phyloP scores from a whole-genome alignment of 23 tunicate genomes.

The Trididemnum miniatum region DNA sequence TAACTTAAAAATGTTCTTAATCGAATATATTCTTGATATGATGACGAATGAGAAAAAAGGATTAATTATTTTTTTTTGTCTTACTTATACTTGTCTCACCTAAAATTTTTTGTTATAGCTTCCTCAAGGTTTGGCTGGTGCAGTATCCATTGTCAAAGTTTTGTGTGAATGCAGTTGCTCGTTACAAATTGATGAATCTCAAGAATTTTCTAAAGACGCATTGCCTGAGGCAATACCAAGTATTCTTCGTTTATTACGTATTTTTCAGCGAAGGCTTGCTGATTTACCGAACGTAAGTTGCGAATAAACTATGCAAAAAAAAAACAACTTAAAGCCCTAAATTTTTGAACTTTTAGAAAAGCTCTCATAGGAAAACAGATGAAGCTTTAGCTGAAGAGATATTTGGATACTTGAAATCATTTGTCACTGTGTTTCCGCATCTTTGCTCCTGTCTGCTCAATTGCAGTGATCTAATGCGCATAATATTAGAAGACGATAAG shows the following conservation, averaged over 20 bases:
- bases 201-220: constrained; percentile 56
- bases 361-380: constrained; percentile 23
- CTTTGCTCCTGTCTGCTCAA: constrained; percentile 40
- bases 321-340: too few relatives aligned
- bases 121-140: constrained; percentile 50
- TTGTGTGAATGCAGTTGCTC: constrained; percentile 51
- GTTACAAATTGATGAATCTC: constrained; percentile 41
- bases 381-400: constrained; percentile 48
- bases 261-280: constrained; percentile 46
- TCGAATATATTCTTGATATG: too few relatives aligned
- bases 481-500: constrained; percentile 57
- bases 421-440: constrained; percentile 52
- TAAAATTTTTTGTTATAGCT: too few relatives aligned
- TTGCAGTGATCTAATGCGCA: constrained; percentile 52
- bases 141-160: constrained; percentile 44
- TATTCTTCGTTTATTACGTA: constrained; percentile 29
- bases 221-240: constrained; percentile 65
- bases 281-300: constrained; percentile 42
- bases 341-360: constrained; percentile 20
- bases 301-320: too few relatives aligned
- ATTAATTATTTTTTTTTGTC: too few relatives aligned
- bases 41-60: too few relatives aligned
- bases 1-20: too few relatives aligned
- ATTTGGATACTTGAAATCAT: constrained; percentile 13
- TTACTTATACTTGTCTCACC: too few relatives aligned